Evolutionary conservation across 2,888 invertebrate species (phyloP).

Genomic region (Acanthococcus lagerstroemiae): DNA sequence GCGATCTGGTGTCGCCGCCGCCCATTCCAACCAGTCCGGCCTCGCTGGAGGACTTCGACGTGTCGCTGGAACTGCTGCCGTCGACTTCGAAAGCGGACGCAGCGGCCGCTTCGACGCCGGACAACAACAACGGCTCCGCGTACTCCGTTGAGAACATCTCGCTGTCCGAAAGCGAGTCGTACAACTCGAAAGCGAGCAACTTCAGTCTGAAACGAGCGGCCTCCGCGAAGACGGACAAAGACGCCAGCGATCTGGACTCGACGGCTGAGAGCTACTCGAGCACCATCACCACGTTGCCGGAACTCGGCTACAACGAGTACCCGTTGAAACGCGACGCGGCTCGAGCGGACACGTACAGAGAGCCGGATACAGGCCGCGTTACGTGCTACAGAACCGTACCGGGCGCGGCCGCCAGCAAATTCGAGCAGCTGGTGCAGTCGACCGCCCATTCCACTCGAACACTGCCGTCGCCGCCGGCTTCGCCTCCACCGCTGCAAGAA

Average conservation of each 20-base stretch:
- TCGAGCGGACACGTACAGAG: background rate
- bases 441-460: background rate
- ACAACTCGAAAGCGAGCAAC: constrained; percentile 12
- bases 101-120: background rate
- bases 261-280: constrained; percentile 13
- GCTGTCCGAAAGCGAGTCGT: constrained; percentile 21
- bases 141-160: background rate
- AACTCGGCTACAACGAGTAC: constrained; percentile 7
- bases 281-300: constrained; percentile 11
- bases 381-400: constrained; percentile 6
- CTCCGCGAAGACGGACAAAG: background rate
- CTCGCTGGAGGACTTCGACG: constrained; percentile 58
- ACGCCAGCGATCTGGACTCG: constrained; percentile 9
- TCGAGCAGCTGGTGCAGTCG: background rate
- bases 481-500: background rate
- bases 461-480: background rate
- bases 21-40: constrained; percentile 67
- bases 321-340: background rate
- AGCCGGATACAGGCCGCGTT: background rate
- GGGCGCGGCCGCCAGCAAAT: background rate
- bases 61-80: constrained; percentile 4
- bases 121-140: background rate
- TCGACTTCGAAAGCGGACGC: background rate
- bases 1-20: constrained; percentile 67
- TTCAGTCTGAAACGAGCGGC: constrained; percentile 7